These are phyloP conservation scores for Todiramphus saurophagus DNA, from an alignment of 2,113 vertebrate species.

Conservation along the genomic window DNA sequence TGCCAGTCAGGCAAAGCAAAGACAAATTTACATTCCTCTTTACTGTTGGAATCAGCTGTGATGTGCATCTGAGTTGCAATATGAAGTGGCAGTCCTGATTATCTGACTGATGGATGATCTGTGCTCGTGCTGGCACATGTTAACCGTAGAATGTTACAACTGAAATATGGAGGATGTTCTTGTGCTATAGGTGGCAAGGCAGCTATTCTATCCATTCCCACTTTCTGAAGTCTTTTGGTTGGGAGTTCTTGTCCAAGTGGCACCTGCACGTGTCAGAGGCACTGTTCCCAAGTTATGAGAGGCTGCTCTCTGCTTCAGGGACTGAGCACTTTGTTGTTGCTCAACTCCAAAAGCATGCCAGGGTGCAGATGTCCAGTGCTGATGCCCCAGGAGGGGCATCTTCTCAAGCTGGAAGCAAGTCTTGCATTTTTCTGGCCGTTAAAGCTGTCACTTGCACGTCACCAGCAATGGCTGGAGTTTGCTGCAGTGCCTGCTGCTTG, in stretches of 20 bases:
- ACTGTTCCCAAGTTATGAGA: background rate
- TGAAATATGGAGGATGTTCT: background rate
- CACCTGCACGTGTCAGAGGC: background rate
- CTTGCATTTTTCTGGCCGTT: background rate
- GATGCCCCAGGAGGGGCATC: background rate
- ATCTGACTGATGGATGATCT: background rate
- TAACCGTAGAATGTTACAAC: background rate
- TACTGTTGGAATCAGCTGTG: background rate
- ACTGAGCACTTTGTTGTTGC: rapidly evolving
- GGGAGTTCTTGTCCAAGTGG: background rate
- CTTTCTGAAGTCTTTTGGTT: background rate
- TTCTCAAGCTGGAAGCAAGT: background rate
- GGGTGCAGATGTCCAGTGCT: background rate
- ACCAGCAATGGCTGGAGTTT: background rate
- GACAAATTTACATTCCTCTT: background rate
- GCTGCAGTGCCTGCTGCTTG: background rate
- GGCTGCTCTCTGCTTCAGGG: background rate
- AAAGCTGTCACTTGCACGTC: background rate
- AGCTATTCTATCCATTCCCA: background rate
- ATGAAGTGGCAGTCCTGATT: background rate
- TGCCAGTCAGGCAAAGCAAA: background rate
- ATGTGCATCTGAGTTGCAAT: background rate
- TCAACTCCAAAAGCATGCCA: background rate
- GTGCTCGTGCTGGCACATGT: background rate
- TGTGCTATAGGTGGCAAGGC: background rate